Evolutionary conservation across 2,113 vertebrate genomes (phyloP).

Genomic region (Chionis minor): DNA sequence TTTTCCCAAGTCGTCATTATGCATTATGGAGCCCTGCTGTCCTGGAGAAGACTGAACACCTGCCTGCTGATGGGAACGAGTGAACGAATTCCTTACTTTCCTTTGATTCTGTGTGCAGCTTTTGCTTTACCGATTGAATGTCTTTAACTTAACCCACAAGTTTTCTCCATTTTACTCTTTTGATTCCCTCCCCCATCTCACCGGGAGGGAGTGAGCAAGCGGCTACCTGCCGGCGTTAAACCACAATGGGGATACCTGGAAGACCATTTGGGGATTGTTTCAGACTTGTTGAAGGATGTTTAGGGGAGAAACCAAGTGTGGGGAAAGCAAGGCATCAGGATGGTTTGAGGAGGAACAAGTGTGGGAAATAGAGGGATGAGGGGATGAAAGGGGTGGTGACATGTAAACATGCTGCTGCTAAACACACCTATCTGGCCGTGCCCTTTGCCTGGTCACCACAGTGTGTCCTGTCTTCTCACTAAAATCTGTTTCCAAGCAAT

Average conservation of each 20-base stretch:
- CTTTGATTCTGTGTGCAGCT: fast-evolving
- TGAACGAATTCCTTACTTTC: background rate
- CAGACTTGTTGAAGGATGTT: background rate
- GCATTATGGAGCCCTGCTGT: background rate
- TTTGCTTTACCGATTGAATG: background rate
- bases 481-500: background rate
- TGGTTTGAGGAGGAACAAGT: background rate
- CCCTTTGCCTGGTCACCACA: background rate
- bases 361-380: background rate
- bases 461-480: background rate
- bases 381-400: background rate
- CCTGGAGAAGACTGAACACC: background rate
- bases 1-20: too few relatives aligned
- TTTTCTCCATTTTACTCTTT: background rate
- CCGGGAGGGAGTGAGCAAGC: background rate
- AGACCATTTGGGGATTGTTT: background rate
- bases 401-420: background rate
- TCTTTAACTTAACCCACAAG: background rate
- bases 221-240: background rate
- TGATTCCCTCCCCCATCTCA: background rate
- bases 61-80: background rate
- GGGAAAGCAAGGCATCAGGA: background rate
- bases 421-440: fast-evolving
- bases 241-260: background rate
- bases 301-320: background rate